Percentiles rank a stretch among this genome's conserved stretches.
phyloP scores from a whole-genome alignment of 1,140 invertebrate genomes.

The Batillaria attramentaria region DNA sequence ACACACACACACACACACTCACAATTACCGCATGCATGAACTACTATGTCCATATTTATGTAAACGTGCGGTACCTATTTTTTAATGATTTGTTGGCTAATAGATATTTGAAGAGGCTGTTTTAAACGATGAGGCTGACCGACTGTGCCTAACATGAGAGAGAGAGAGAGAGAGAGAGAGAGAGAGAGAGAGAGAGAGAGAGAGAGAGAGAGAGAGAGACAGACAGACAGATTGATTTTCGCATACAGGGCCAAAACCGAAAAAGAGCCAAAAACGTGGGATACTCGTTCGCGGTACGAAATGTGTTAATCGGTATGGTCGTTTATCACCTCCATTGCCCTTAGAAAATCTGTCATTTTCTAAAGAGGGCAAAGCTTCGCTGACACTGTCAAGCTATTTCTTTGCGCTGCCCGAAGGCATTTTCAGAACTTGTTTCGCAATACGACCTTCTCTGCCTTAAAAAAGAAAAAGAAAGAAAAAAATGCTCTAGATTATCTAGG shows the following conservation, averaged over 20 bases:
- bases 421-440: no score
- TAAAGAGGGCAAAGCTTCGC: no score
- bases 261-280: background rate
- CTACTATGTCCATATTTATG: background rate
- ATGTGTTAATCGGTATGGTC: no score
- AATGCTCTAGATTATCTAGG: no score
- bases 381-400: no score
- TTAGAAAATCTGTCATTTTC: no score
- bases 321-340: no score
- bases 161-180: constrained; percentile 15
- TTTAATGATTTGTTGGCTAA: background rate
- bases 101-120: background rate
- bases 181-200: constrained; percentile 16
- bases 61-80: background rate
- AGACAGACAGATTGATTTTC: background rate
- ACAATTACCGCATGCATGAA: background rate
- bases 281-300: no score
- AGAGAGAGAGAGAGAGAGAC: background rate
- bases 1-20: background rate
- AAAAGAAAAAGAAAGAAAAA: no score
- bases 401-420: no score
- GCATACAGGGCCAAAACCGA: background rate
- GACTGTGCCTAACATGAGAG: background rate
- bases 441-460: no score
- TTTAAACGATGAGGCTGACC: background rate